Conservation (phyloP, 2,888 invertebrate genomes). For the Dicranocentrus wangi region DNA sequence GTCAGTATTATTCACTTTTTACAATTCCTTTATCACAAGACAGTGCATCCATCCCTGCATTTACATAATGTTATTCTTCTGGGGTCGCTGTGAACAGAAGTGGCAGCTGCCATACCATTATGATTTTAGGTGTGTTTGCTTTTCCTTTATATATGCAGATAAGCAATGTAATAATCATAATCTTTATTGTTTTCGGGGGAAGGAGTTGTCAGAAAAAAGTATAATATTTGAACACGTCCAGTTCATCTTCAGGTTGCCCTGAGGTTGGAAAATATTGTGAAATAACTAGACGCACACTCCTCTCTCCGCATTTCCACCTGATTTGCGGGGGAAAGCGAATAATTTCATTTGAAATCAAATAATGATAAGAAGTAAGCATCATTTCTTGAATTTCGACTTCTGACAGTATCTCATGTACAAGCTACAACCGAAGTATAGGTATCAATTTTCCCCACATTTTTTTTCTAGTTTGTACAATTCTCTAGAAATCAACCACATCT, state of each 20-base stretch:
- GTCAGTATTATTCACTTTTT: constrained; percentile 14
- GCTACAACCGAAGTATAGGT: no score
- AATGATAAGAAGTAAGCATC: background rate
- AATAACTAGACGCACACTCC: no score
- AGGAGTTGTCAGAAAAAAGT: constrained; percentile 17
- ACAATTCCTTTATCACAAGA: background rate
- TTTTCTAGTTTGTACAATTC: no score
- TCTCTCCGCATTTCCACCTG: no score
- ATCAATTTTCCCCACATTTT: no score
- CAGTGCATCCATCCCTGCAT: no score
- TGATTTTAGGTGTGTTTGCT: constrained; percentile 4
- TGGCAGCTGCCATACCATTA: constrained; percentile 11
- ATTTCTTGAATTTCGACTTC: background rate
- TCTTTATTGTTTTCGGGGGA: constrained; percentile 37
- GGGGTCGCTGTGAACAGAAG: background rate
- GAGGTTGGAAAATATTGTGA: background rate
- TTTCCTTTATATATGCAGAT: background rate
- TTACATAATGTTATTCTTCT: no score
- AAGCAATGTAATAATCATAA: background rate
- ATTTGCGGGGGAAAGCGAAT: no score
- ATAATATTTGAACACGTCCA: constrained; percentile 14
- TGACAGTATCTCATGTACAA: no score
- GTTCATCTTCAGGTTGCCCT: background rate
- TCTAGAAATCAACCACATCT: no score
- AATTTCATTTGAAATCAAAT: no score